These are phyloP conservation scores for Drosophila longiperda DNA, from an alignment of 2,888 invertebrate species.

Conservation along the genomic window DNA sequence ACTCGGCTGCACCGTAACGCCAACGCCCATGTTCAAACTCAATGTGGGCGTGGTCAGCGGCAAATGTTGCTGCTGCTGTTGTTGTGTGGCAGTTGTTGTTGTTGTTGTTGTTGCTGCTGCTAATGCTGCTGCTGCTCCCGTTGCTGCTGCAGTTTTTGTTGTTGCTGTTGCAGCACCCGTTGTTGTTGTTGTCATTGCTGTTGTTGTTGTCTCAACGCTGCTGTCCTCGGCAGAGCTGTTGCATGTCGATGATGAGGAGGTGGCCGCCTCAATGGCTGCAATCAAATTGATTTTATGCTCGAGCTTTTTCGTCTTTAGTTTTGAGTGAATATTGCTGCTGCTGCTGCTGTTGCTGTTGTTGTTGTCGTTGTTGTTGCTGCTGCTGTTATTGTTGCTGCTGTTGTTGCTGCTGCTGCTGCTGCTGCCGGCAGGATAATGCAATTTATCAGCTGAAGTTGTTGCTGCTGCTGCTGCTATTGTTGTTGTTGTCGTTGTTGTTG, in stretches of 20 bases:
- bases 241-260: slow-evolving; percentile 82
- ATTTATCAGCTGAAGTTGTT: slow-evolving; percentile 80
- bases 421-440: neutral
- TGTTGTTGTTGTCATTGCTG: slow-evolving; percentile 1
- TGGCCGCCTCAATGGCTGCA: slow-evolving; percentile 82
- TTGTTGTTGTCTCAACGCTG: slow-evolving; percentile 66
- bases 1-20: slow-evolving; percentile 63
- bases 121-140: neutral
- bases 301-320: slow-evolving; percentile 81
- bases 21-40: slow-evolving; percentile 35
- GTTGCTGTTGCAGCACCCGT: neutral
- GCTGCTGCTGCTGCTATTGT: slow-evolving; percentile 28
- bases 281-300: slow-evolving; percentile 83
- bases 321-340: slow-evolving; percentile 50
- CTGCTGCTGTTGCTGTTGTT: slow-evolving; percentile 69
- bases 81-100: neutral
- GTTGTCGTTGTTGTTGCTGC: slow-evolving; percentile 70
- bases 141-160: slow-evolving; percentile 2
- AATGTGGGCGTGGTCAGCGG: slow-evolving; percentile 9
- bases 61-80: slow-evolving; percentile 16
- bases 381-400: neutral
- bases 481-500: slow-evolving; percentile 61
- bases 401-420: slow-evolving; percentile 56
- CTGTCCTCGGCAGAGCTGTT: slow-evolving; percentile 81
- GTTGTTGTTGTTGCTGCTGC: slow-evolving; percentile 5